Percentiles rank a stretch among this genome's conserved stretches.
Conservation (phyloP, 2,888 invertebrate genomes). For the Melanophora roralis region DNA sequence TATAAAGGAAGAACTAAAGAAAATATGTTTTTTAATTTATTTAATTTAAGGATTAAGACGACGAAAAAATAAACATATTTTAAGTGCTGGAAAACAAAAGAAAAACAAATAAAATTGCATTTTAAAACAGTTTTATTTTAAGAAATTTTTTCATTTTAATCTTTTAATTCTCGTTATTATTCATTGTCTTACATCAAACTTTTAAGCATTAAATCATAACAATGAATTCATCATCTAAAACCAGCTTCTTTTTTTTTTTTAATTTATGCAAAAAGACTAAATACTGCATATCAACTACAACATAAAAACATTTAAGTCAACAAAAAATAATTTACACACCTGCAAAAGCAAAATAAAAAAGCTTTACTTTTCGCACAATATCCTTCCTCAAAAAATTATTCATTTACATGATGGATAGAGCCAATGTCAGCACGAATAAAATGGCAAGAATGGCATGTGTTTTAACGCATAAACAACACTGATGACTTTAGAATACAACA, state of each 20-base stretch:
- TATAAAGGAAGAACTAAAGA: neutral
- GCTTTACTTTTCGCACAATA: conserved; percentile 30
- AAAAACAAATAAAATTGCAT: no score
- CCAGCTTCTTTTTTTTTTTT: neutral
- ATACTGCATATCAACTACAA: conserved; percentile 15
- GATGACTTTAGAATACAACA: conserved; percentile 65
- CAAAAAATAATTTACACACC: conserved; percentile 34
- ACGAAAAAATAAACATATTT: conserved; percentile 5
- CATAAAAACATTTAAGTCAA: conserved; percentile 34
- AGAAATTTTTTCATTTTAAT: no score
- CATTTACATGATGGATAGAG: conserved; percentile 64
- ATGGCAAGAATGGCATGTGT: conserved; percentile 53
- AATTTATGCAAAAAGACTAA: conserved; percentile 20
- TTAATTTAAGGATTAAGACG: neutral
- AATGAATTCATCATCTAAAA: conserved; percentile 36
- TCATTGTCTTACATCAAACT: conserved; percentile 21
- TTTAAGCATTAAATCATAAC: conserved; percentile 29
- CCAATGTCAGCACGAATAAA: conserved; percentile 4
- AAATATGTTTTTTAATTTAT: neutral
- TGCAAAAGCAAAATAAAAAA: neutral
- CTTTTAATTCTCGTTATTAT: no score
- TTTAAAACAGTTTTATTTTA: no score
- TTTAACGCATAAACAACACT: conserved; percentile 71
- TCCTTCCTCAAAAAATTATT: conserved; percentile 56
- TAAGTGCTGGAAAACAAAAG: neutral